Base-by-base conservation (phyloP, 2,113 vertebrate species). In the Fregetta grallaria region DNA sequence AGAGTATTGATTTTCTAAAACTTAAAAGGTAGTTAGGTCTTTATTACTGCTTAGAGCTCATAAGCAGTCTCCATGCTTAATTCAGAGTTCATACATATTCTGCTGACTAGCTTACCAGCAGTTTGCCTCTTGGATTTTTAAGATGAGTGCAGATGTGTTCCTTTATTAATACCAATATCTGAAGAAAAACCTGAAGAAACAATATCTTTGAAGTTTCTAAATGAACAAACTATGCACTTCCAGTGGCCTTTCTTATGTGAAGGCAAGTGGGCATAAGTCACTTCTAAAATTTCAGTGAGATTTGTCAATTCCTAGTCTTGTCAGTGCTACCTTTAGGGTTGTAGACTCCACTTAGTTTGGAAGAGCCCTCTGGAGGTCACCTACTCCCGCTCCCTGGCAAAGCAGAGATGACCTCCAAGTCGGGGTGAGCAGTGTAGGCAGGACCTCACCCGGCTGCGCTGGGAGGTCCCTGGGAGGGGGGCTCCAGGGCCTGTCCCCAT, bases 391-490 rank as follows among this genome's bases (percentile, higher is more conserved):
- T 4, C 20, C 32, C 32, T 67, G 18, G 1, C 27, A 45, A 52
- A 45, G 11, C 63, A 49, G 45, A 62, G 9, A 36, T 88, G 15
- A 56, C 9, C 16, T 74, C 11, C 34, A 21, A 15, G 38, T 8
- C 3, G 1, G 4, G 7, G 8, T 47, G 22, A 8, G 4, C 13
- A n/a, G 16, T 2, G 1, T 1, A 1, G 7, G 12, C 13, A 55
- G n/a, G 21, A 34, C 30, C 8, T 22, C 34, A 0, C 16, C 16
- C 7, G 25, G 9, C 19, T 66, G 13, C 1, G 0, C 30, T 49
- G n/a, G 44, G 12, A 36, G 44, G 8, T 23, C 17, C 18, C 19
- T 0, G 1, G 20, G 27, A 36, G 4, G 13, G 20, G 11, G 7
- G 6, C 2, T 61, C 7, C 22, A n/a, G 9, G 55, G 9, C 14